These are phyloP conservation scores for Scytalopus superciliaris DNA, from an alignment of 2,113 vertebrate species.

Conservation along the genomic window DNA sequence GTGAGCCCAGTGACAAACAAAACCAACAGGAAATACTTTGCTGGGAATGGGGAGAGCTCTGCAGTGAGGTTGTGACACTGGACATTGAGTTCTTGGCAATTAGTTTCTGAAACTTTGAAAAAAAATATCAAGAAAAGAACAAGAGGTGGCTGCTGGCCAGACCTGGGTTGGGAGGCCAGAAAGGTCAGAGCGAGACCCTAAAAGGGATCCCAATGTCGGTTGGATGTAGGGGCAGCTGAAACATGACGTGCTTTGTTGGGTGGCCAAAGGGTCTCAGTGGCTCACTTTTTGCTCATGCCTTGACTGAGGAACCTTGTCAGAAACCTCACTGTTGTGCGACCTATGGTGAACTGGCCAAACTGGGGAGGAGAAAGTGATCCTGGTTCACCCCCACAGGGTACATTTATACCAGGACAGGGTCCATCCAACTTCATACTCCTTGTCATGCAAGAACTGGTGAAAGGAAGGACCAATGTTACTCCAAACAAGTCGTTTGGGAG, in stretches of 20 bases:
- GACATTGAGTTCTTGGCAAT: slow-evolving; percentile 38
- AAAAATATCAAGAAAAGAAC: background rate
- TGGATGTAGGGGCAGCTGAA: background rate
- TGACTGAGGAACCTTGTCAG: background rate
- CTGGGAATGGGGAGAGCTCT: slow-evolving; percentile 29
- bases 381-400: background rate
- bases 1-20: slow-evolving; percentile 12
- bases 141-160: background rate
- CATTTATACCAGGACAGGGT: background rate
- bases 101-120: background rate
- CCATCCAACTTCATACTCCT: background rate
- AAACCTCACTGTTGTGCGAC: background rate
- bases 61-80: slow-evolving; percentile 6
- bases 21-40: slow-evolving; percentile 40
- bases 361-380: background rate
- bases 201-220: accelerated
- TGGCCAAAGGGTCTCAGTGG: background rate
- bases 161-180: background rate
- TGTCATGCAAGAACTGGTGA: background rate
- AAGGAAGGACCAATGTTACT: background rate
- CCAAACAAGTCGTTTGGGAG: background rate
- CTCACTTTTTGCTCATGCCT: background rate
- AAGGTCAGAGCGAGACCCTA: background rate
- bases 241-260: background rate
- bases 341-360: background rate